Evolutionary conservation across 2,797 vertebrate genomes (phyloP).

Genomic region (Limnodromus scolopaceus): DNA sequence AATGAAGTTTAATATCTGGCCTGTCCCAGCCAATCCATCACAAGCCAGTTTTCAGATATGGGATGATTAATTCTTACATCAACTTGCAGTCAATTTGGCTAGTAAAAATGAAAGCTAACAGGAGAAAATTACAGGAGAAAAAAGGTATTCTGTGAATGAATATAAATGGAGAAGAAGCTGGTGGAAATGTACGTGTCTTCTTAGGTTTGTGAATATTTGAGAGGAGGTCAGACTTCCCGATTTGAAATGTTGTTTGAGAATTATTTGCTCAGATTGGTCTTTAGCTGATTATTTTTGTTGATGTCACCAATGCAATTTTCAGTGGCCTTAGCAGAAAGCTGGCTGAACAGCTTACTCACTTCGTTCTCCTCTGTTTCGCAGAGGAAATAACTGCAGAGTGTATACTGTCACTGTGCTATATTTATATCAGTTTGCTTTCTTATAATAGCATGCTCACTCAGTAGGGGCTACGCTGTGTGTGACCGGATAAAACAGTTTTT

Average conservation of each 20-base stretch:
- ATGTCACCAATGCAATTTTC: slow-evolving; percentile 23
- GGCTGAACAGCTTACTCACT: slow-evolving; percentile 13
- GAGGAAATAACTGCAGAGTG: slow-evolving; percentile 52
- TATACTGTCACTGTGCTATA: slow-evolving; percentile 41
- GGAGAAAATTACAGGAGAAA: not conserved
- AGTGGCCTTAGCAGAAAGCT: slow-evolving; percentile 34
- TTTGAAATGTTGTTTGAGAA: not conserved
- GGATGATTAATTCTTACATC: not conserved
- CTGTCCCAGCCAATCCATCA: not conserved
- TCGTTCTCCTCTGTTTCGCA: slow-evolving; percentile 5
- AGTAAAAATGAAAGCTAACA: slow-evolving; percentile 10
- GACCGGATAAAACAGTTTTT: slow-evolving; percentile 3
- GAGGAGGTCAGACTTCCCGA: not conserved
- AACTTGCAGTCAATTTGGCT: not conserved
- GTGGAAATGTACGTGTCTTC: not conserved
- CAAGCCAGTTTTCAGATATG: not conserved
- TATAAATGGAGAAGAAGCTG: not conserved
- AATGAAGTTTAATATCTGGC: not conserved
- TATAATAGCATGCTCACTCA: slow-evolving; percentile 38
- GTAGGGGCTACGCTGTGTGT: not conserved
- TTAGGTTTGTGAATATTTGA: not conserved
- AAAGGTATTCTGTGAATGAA: not conserved
- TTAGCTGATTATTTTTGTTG: slow-evolving; percentile 17
- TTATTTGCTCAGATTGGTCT: not conserved
- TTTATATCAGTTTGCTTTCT: slow-evolving; percentile 50